Evolutionary conservation across 2,888 invertebrate species (phyloP), one percentile per base, ranked within the genome.

Genomic region (Phortica magna): DNA sequence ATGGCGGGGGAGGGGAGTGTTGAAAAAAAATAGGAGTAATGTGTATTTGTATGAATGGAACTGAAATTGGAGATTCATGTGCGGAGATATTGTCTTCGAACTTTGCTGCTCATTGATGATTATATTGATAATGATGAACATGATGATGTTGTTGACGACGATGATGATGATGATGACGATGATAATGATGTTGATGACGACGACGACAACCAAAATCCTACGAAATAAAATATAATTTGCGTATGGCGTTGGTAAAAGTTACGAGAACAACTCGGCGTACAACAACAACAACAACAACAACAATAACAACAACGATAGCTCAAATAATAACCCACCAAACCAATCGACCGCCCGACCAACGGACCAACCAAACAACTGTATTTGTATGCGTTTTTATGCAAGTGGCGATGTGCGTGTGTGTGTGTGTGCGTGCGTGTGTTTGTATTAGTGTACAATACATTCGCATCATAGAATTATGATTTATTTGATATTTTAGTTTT

Each of bases 221-320:
- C 48, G 31, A 41, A 65, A 67, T 74, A 65, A 67, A 74, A 74
- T 74, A 74, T 74, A 74, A 74, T 74, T 67, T 67, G 64, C 55
- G 67, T 41, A 55, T 72, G 39, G 53, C 31, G 31, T 72, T 72
- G n/a, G 70, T 12, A 17, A n/a, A 72, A 72, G 68, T 65, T 31
- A 78, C 74, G 31, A 31, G 31, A 31, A 31, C 31, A 31, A 31
- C 31, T 31, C 31, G 31, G 31, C 31, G 31, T 76, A 78, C 82
- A 84, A 81, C 82, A 85, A 78, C 7, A 77, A 61, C 65, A 74
- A 78, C 82, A 84, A 81, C 82, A 85, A 78, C 7, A 77, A 61
- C 65, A 74, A 10, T 65, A 67, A 39, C 48, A 59, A 55, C 74
- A 75, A 31, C 76, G 17, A 59, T 31, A 31, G 75, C 7, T 72